Base-by-base conservation (phyloP, 2,888 invertebrate species). In the Homarus gammarus region DNA sequence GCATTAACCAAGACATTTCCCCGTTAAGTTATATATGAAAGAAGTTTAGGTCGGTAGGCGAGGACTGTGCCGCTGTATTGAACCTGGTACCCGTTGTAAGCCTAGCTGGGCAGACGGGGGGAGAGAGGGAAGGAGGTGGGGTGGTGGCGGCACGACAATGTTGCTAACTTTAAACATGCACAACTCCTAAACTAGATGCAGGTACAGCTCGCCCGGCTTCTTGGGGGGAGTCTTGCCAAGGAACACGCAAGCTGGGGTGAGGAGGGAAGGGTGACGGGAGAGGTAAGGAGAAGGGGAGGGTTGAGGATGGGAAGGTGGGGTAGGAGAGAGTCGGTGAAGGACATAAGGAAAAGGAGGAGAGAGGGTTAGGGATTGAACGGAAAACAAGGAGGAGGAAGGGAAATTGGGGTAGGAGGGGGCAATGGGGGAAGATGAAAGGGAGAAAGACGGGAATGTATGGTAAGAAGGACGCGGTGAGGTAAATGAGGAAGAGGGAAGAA, bases 181-280 rank as follows among this genome's bases (percentile, higher is more conserved):
- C 64, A 64, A 64, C 27, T 64, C 64, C 64, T 64, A 64, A 64
- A 64, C 64, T 64, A 64, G 64, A 64, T 64, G 64, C 64, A 64
- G 64, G 64, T 64, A 64, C 27, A 64, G 64, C n/a, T n/a, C n/a
- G 64, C 64, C 5, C 15, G 64, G 64, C 64, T 64, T 64, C 64
- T 64, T 61, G 61, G n/a, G 38, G 38, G 22, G 36, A 18, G 70
- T 27, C 12, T 8, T 27, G 36, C n/a, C n/a, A n/a, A n/a, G 8
- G 70, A 70, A 70, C 27, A 68, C 27, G 68, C 10, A 15, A 68
- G 31, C 27, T 10, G 18, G 70, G 38, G 40, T 22, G 40, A 2
- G 44, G 44, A 49, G 49, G 49, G 49, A 31, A 10, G 49, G 75
- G 18, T 27, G n/a, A 0, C 15, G 49, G 27, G 49, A 33, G 12